Conservation (phyloP, 2,797 vertebrate species). For the Fratercula arctica region DNA sequence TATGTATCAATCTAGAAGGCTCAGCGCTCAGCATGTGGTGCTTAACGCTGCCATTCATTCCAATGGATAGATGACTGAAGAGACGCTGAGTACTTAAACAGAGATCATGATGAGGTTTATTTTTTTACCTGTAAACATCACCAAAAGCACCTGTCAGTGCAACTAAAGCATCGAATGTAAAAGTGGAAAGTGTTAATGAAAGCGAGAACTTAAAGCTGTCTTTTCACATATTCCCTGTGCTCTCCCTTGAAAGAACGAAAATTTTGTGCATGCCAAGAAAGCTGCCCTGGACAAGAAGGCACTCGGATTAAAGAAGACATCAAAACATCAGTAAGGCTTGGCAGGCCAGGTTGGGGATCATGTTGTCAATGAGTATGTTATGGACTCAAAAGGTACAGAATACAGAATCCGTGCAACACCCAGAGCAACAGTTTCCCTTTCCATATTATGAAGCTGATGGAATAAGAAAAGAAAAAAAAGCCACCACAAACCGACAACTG, state of each 20-base stretch:
- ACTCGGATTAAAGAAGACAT: background rate
- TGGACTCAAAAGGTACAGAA: background rate
- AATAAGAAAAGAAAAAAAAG: background rate
- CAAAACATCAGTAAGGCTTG: background rate
- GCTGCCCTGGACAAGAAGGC: background rate
- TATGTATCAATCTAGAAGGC: background rate
- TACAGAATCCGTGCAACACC: background rate
- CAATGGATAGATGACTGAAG: background rate
- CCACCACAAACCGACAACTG: background rate
- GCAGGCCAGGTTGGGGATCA: background rate
- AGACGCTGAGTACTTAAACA: background rate
- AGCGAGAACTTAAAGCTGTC: background rate
- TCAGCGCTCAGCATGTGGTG: background rate
- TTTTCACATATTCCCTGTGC: background rate
- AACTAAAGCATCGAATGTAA: background rate
- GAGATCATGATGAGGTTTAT: background rate
- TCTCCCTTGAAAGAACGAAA: background rate
- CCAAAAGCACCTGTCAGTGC: background rate
- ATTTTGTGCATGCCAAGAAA: background rate
- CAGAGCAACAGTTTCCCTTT: background rate
- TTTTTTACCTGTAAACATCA: background rate
- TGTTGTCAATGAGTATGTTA: rapidly evolving
- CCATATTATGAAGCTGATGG: background rate
- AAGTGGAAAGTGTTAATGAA: background rate
- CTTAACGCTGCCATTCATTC: rapidly evolving